Percentiles rank a stretch among this genome's conserved stretches.
Conservation (phyloP, 2,113 vertebrate species). For the Callorhinus ursinus region DNA sequence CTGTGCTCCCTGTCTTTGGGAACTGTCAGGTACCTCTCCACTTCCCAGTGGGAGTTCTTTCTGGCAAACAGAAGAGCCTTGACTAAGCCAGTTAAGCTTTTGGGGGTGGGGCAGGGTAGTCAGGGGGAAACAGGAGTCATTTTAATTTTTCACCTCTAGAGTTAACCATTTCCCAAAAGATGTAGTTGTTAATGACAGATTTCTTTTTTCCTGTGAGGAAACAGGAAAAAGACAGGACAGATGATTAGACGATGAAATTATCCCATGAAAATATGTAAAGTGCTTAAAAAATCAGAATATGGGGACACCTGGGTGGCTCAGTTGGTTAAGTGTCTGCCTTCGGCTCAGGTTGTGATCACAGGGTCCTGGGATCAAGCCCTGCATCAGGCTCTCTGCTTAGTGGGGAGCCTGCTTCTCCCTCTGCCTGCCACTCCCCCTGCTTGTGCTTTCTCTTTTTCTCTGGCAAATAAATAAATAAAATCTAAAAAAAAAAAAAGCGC, state of each 20-base stretch:
- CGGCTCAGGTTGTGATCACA: too few species aligned
- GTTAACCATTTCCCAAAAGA: constrained; percentile 30
- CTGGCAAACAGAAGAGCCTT: background rate
- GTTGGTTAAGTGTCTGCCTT: too few species aligned
- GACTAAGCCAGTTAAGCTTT: background rate
- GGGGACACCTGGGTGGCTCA: too few species aligned
- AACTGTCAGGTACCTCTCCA: background rate
- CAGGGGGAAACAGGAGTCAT: background rate
- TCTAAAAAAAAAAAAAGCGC: too few species aligned
- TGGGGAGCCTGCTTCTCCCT: too few species aligned
- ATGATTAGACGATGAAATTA: background rate
- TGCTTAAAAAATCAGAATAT: background rate
- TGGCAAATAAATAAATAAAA: too few species aligned
- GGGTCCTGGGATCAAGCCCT: too few species aligned
- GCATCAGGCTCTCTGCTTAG: too few species aligned
- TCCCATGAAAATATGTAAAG: background rate
- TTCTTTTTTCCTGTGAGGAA: background rate
- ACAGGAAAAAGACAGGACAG: background rate
- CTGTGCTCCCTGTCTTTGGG: background rate
- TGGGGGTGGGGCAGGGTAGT: background rate
- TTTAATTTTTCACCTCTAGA: constrained; percentile 5
- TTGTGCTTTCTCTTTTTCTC: too few species aligned
- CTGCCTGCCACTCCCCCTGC: too few species aligned
- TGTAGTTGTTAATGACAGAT: background rate
- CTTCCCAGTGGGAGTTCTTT: background rate